Conservation (phyloP, 2,797 vertebrate genomes). For the Cheirogaleus major region DNA sequence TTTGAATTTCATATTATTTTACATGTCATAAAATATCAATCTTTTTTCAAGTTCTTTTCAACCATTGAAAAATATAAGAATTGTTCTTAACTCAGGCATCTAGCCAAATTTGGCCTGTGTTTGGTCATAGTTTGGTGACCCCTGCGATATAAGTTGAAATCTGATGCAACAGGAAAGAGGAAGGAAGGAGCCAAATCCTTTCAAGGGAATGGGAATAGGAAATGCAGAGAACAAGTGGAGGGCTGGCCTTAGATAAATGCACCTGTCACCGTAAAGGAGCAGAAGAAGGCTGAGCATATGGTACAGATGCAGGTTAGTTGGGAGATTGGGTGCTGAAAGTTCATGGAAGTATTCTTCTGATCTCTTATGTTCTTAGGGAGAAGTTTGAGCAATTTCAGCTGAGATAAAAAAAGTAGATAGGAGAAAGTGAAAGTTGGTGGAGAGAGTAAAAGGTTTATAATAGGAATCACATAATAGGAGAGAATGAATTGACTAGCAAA, state of each 20-base stretch:
- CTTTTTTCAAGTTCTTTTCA: background rate
- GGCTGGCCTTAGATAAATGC: background rate
- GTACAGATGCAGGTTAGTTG: background rate
- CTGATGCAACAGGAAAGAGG: background rate
- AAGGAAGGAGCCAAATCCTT: background rate
- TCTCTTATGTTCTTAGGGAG: background rate
- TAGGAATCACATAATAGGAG: background rate
- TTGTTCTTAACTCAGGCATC: background rate
- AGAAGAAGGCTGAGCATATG: background rate
- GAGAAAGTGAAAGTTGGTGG: background rate
- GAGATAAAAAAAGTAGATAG: background rate
- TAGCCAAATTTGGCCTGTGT: no score
- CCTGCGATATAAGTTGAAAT: background rate
- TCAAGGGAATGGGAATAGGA: background rate
- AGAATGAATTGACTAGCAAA: background rate
- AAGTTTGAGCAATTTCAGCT: background rate
- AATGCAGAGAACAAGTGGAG: background rate
- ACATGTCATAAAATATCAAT: background rate
- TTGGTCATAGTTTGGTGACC: background rate
- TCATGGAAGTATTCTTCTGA: background rate
- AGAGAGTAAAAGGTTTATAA: background rate
- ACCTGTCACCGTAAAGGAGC: background rate
- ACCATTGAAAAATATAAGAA: background rate
- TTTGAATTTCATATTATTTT: constrained; percentile 12
- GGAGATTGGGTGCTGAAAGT: background rate